Percentiles rank a stretch among this genome's conserved stretches.
phyloP scores from a whole-genome alignment of 1,140 invertebrate genomes.

The Ips typographus region DNA sequence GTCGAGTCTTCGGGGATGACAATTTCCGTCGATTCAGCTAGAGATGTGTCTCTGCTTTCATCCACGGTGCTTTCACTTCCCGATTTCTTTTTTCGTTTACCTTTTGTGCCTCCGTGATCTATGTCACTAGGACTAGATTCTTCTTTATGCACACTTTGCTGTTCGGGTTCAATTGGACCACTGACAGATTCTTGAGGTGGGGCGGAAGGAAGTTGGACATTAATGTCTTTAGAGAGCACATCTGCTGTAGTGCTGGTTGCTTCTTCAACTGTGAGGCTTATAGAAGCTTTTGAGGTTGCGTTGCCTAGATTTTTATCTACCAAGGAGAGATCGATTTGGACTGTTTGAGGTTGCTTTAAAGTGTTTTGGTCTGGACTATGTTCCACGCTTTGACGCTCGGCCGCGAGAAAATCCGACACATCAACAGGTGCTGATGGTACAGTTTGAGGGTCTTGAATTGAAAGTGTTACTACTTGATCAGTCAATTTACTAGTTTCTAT shows the following conservation, averaged over 20 bases:
- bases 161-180: conserved; percentile 47
- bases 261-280: conserved; percentile 45
- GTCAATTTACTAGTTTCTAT: no score
- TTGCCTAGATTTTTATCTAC: conserved; percentile 45
- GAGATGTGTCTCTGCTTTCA: conserved; percentile 52
- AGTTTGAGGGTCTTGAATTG: conserved; percentile 34
- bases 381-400: conserved; percentile 29
- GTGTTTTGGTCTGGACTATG: not conserved
- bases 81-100: conserved; percentile 57
- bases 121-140: conserved; percentile 52
- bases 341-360: conserved; percentile 30
- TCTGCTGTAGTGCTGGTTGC: conserved; percentile 23
- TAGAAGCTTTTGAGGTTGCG: conserved; percentile 42
- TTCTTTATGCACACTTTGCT: conserved; percentile 46
- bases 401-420: conserved; percentile 33
- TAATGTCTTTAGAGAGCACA: conserved; percentile 43
- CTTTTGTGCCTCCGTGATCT: conserved; percentile 52
- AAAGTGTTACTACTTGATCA: conserved; percentile 9
- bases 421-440: not conserved
- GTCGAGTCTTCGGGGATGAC: conserved; percentile 55
- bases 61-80: conserved; percentile 30
- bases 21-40: conserved; percentile 65
- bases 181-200: conserved; percentile 24
- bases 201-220: conserved; percentile 42
- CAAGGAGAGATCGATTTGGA: conserved; percentile 49